phyloP scores from a whole-genome alignment of 2,113 vertebrate species.

The Orthonyx spaldingii region DNA sequence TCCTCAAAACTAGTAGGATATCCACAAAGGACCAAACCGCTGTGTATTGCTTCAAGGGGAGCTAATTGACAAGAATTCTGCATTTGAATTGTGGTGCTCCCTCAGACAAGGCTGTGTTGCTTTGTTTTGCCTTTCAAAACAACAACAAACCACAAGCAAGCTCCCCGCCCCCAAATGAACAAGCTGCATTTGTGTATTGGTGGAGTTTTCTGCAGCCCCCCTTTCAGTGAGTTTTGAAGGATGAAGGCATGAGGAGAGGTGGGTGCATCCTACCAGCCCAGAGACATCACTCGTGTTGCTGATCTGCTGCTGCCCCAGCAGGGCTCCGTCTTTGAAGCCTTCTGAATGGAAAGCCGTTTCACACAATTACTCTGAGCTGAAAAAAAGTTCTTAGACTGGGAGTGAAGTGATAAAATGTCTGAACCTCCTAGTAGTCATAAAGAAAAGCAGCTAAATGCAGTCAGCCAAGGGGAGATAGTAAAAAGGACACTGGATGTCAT shows the following conservation, averaged over 20 bases:
- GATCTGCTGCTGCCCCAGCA: neutral
- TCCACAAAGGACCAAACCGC: neutral
- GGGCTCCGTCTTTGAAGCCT: neutral
- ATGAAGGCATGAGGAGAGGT: neutral
- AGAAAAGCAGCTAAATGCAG: neutral
- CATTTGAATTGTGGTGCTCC: neutral
- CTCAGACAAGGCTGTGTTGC: neutral
- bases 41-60: neutral
- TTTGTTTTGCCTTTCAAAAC: neutral
- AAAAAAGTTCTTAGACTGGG: neutral
- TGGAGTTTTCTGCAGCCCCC: neutral
- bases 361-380: neutral
- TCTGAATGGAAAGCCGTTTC: neutral
- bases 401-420: neutral
- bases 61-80: neutral
- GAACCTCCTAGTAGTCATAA: neutral
- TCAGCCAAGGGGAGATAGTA: neutral
- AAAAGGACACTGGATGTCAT: neutral
- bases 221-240: neutral
- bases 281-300: accelerated
- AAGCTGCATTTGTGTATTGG: neutral
- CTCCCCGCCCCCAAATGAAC: neutral
- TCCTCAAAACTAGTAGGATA: neutral
- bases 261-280: neutral
- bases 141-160: neutral